Evolutionary conservation across 2,888 invertebrate species (phyloP), one percentile per base, ranked within the genome.

Genomic region (Zelleria hepariella): DNA sequence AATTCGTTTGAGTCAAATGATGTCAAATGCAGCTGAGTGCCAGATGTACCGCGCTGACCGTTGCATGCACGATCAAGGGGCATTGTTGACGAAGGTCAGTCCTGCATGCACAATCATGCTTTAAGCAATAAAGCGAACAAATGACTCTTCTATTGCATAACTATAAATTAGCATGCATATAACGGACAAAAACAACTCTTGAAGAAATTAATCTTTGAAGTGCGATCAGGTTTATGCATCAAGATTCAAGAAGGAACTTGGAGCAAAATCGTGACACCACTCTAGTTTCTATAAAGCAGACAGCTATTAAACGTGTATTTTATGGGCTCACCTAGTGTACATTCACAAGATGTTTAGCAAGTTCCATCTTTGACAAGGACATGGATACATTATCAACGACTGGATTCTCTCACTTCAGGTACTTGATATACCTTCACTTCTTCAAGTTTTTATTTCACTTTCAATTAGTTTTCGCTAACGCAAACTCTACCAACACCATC

Each of bases 11-110:
- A 53, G 53, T 55, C 57, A 23, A 23, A 42, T 42, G 18, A 8
- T 10, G 32, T 47, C 47, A 25, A n/a, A 26, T 53, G 4, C 56
- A 32, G 42, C 24, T 63, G 63, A 66, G 66, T 75, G 71, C 70
- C 74, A 75, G 77, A 80, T 79, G 78, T 77, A 73, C 70, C 68
- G 68, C 69, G 68, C 67, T 68, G 68, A 71, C 68, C 68, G 68
- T 67, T 74, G 74, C 75, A 74, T 70, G 66, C 73, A 67, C 68
- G 71, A 73, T 73, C 68, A 71, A 73, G 74, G 68, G 72, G 70
- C 74, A 74, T 76, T 75, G 75, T 82, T 82, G 72, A 62, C 70
- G 78, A 80, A 84, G 81, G 80, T 82, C 78, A 82, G 80, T 78
- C 75, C 68, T 70, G 75, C 73, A 77, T 77, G 72, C 74, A 73